phyloP scores from a whole-genome alignment of 2,113 vertebrate species.

The Accipiter virgatus region DNA sequence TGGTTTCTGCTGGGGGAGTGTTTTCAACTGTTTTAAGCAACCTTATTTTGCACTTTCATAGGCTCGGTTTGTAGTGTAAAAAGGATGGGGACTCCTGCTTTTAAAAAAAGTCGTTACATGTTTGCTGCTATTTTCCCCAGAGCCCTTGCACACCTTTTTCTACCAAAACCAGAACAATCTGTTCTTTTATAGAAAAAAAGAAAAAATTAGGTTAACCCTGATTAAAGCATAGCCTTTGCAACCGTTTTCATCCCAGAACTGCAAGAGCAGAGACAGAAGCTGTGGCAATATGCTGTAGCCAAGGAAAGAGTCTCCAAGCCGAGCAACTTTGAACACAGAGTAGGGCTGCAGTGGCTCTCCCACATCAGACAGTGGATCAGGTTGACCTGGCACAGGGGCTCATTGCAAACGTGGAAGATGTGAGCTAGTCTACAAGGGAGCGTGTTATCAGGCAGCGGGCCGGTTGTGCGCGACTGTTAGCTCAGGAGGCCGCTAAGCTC shows the following conservation, averaged over 20 bases:
- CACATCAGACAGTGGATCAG: too few species aligned
- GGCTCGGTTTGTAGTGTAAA: background rate
- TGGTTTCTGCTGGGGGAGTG: background rate
- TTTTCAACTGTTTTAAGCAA: background rate
- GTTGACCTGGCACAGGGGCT: background rate
- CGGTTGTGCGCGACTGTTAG: accelerated
- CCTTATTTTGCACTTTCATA: background rate
- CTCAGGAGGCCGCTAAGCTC: background rate
- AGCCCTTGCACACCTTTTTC: background rate
- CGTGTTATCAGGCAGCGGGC: background rate
- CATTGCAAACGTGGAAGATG: accelerated
- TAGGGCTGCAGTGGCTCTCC: background rate
- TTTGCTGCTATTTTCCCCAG: background rate
- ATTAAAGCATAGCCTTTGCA: background rate
- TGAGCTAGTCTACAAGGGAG: background rate
- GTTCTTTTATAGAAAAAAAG: background rate
- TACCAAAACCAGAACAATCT: background rate
- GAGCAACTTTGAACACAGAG: background rate
- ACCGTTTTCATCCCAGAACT: background rate
- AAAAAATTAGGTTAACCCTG: background rate
- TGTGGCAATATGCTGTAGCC: background rate
- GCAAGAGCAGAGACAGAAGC: background rate
- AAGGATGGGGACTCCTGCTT: background rate
- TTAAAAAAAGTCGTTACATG: background rate
- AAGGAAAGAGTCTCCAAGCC: background rate